Conservation (phyloP, 2,888 invertebrate species). For the Xanthia icteritia region DNA sequence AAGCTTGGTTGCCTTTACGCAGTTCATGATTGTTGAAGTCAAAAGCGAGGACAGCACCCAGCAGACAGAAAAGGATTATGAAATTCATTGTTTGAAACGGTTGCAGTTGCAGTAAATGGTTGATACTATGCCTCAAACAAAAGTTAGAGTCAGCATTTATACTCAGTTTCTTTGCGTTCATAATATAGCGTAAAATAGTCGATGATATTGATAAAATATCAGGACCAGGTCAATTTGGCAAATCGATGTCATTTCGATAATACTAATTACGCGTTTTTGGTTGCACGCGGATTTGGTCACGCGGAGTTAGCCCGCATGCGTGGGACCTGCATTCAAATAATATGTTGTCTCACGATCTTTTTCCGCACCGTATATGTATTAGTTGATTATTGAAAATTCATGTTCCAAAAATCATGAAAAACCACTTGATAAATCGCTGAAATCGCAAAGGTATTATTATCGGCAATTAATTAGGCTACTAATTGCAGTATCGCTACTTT, state of each 20-base stretch:
- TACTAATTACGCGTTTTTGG: neutral
- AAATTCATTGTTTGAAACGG: slow-evolving; percentile 12
- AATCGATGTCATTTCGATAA: neutral
- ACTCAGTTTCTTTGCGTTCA: neutral
- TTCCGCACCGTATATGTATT: neutral
- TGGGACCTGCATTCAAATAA: neutral
- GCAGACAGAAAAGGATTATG: slow-evolving; percentile 7
- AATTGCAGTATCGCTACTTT: neutral
- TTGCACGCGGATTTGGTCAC: neutral
- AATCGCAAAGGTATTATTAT: neutral
- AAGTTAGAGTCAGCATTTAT: neutral
- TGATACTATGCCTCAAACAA: neutral
- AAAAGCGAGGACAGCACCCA: neutral
- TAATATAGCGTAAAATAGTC: neutral
- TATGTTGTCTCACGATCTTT: neutral
- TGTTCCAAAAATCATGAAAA: neutral
- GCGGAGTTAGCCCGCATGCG: neutral
- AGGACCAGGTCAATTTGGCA: slow-evolving; percentile 20
- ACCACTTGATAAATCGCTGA: neutral
- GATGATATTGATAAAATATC: neutral
- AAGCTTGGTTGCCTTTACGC: neutral
- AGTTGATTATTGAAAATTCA: neutral
- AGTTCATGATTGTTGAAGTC: rapidly evolving
- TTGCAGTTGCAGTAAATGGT: neutral
- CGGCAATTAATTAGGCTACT: neutral